Conservation (phyloP, 2,797 vertebrate species). For the Argentina silus region DNA sequence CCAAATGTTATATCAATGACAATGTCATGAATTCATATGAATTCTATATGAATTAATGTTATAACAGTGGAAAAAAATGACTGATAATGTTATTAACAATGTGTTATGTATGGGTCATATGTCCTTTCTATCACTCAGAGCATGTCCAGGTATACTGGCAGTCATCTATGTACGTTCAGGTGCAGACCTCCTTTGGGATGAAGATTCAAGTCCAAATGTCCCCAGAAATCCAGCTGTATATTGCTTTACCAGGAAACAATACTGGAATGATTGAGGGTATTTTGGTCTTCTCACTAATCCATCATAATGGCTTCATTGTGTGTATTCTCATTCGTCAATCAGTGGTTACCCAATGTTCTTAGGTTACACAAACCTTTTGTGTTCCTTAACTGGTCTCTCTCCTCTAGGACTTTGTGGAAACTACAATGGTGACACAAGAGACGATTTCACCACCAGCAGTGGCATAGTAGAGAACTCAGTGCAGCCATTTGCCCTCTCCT, state of each 20-base stretch:
- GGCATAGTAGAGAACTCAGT: constrained; percentile 78
- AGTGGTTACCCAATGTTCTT: too few species aligned
- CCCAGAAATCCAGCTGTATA: constrained; percentile 73
- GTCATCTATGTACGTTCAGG: constrained; percentile 75
- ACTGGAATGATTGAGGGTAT: constrained; percentile 61
- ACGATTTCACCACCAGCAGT: constrained; percentile 82
- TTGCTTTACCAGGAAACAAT: constrained; percentile 53
- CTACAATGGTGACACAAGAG: constrained; percentile 76
- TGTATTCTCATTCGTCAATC: neutral
- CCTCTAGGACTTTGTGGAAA: constrained; percentile 83
- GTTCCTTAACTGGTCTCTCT: neutral
- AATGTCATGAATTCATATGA: too few species aligned
- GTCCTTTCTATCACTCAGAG: constrained; percentile 49
- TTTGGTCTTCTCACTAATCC: neutral
- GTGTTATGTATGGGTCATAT: neutral
- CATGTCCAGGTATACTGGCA: constrained; percentile 71
- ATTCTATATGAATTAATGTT: too few species aligned
- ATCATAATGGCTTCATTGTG: neutral
- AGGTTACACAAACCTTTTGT: too few species aligned
- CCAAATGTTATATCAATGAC: too few species aligned
- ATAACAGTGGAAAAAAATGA: too few species aligned
- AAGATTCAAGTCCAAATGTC: constrained; percentile 71
- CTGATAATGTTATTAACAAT: neutral
- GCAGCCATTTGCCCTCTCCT: constrained; percentile 76
- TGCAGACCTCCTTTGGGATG: constrained; percentile 67